Evolutionary conservation across 2,113 vertebrate genomes (phyloP).

Genomic region (Scolopax mira): DNA sequence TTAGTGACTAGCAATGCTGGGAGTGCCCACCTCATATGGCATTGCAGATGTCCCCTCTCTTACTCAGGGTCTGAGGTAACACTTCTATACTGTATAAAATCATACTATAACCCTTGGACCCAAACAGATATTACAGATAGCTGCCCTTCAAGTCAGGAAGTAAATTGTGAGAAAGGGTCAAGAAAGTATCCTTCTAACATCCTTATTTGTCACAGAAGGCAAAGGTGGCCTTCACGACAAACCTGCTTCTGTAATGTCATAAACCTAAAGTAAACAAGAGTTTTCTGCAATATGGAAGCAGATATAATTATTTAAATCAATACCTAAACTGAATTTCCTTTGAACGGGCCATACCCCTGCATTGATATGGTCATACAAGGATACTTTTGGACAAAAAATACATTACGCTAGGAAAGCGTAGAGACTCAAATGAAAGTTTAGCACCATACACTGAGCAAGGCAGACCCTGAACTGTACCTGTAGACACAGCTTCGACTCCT

Average conservation of each 20-base stretch:
- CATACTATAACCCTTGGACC: not conserved
- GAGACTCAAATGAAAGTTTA: not conserved
- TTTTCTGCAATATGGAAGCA: not conserved
- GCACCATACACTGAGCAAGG: not conserved
- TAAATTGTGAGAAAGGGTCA: not conserved
- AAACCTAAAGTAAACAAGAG: not conserved
- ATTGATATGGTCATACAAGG: not conserved
- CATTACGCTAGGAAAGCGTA: not conserved
- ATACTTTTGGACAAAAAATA: not conserved
- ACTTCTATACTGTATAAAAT: not conserved
- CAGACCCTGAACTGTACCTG: slow-evolving; percentile 81
- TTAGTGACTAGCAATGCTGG: not conserved
- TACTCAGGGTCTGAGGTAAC: not conserved
- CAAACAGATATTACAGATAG: not conserved
- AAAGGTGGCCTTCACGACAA: not conserved
- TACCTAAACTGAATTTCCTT: not conserved
- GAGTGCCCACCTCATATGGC: not conserved
- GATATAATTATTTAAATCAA: not conserved
- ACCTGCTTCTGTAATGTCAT: not conserved
- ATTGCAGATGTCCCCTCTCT: not conserved
- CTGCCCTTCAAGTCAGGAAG: not conserved
- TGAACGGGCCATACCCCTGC: not conserved
- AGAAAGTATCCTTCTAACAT: not conserved
- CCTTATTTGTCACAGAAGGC: not conserved
- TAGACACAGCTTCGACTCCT: slow-evolving; percentile 89